Base-by-base conservation (phyloP, 2,113 vertebrate species). In the Hepsetus odoe region DNA sequence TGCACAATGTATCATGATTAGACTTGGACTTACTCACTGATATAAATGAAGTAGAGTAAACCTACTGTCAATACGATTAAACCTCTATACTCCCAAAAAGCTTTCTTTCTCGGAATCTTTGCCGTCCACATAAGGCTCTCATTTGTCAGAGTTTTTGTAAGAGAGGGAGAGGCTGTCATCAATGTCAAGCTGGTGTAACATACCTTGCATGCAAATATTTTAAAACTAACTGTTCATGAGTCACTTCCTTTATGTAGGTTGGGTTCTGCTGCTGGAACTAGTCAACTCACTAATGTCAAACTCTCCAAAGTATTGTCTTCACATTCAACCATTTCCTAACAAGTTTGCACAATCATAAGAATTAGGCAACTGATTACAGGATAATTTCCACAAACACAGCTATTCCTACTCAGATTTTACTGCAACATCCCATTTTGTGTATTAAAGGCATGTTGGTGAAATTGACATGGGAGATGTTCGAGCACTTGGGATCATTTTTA, bases 201-300 rank as follows among this genome's bases (percentile, higher is more conserved):
- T 65, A 58, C 77, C 78, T 83, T 58, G 67, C 82, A 77, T 22
- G 56, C 74, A 80, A 77, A 80, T 80, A 77, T 72, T 77, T 80
- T 65, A 51, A 51, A 55, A 44, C 56, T 20, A 73, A 40, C 56
- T 55, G 26, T 72, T 61, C n/a, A 22, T 77, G 73, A 77, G 46
- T 83, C 78, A 80, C 42, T 77, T 83, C 78, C 74, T 74, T 18
- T 70, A 44, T 58, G 56, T 61, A 79, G 69, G 68, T 65, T 73
- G 16, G 58, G n/a, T 53, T 71, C 20, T 49, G 32, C 28, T 72
- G 20, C 20, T 72, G 62, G 53, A 71, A 55, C 9, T 16, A 62
- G 61, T 81, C 44, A 51, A 10, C 35, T n/a, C 14, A 68, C 28
- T 64, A 33, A 71, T 35, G 18, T 71, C 16, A 51, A 53, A n/a